These are phyloP conservation scores for Clanis bilineata DNA, from an alignment of 2,888 invertebrate genomes.

Conservation along the genomic window DNA sequence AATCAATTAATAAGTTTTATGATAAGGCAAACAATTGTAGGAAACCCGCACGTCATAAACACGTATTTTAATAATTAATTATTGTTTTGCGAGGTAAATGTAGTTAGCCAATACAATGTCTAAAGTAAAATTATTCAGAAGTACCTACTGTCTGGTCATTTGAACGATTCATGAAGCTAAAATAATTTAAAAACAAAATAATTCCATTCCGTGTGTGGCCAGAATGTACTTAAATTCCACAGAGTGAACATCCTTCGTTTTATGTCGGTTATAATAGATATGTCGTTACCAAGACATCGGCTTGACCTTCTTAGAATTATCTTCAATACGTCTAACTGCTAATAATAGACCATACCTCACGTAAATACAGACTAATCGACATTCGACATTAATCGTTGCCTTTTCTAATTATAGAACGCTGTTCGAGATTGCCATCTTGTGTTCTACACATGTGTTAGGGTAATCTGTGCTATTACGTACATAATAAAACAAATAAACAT, in stretches of 20 bases:
- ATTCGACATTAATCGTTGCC: conserved; percentile 23
- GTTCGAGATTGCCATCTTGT: conserved; percentile 39
- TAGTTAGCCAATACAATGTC: background rate
- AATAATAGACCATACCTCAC: conserved; percentile 34
- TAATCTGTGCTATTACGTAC: conserved; percentile 17
- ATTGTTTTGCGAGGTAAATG: background rate
- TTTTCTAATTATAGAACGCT: conserved; percentile 45
- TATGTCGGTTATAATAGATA: no score
- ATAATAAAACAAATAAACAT: conserved; percentile 6
- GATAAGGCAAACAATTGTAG: background rate
- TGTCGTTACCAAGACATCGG: conserved; percentile 35
- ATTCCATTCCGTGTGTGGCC: no score
- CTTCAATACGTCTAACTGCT: conserved; percentile 29
- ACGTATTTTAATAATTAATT: background rate
- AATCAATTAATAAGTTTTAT: background rate
- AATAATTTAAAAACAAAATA: no score
- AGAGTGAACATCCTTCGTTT: no score
- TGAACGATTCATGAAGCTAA: no score
- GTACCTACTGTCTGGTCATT: no score
- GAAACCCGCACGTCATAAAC: background rate
- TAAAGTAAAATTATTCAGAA: background rate
- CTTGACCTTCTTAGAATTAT: conserved; percentile 36
- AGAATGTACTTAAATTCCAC: no score
- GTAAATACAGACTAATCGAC: conserved; percentile 32
- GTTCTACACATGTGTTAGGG: conserved; percentile 31